These are phyloP conservation scores for Scrobipalpa atriplicella DNA, from an alignment of 2,888 invertebrate genomes.

Conservation along the genomic window DNA sequence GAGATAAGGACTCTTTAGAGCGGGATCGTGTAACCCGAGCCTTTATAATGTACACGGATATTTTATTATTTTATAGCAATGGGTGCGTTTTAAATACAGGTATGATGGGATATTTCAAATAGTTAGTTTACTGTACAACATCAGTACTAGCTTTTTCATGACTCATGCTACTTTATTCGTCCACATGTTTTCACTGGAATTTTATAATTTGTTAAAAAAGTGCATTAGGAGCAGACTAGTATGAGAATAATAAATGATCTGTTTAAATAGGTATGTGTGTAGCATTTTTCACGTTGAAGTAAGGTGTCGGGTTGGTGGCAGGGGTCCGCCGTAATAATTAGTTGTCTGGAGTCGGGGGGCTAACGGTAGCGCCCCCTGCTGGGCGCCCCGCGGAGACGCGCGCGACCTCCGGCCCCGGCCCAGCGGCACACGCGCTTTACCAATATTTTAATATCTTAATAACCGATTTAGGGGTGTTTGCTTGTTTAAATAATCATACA, in stretches of 20 bases:
- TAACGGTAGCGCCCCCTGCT: conserved; percentile 73
- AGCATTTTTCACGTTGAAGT: conserved; percentile 51
- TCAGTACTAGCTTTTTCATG: neutral
- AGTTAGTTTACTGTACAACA: conserved; percentile 1
- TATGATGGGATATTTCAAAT: neutral
- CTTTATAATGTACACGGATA: conserved; percentile 49
- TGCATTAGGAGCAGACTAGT: neutral
- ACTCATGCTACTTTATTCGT: no score
- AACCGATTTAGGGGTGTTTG: conserved; percentile 70
- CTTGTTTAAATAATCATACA: conserved; percentile 61
- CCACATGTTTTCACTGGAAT: no score
- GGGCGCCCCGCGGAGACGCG: conserved; percentile 68
- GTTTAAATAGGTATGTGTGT: conserved; percentile 33
- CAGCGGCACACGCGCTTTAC: conserved; percentile 46
- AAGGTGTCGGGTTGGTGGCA: conserved; percentile 42
- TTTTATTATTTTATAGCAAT: conserved; percentile 67
- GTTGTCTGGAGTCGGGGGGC: conserved; percentile 44
- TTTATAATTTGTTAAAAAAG: no score
- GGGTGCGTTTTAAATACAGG: conserved; percentile 31
- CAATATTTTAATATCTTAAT: conserved; percentile 79
- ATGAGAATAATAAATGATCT: conserved; percentile 17
- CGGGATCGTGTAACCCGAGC: conserved; percentile 74
- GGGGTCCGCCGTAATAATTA: conserved; percentile 64
- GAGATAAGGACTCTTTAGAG: conserved; percentile 73
- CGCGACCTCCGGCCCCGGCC: conserved; percentile 52